Conservation (phyloP, 2,113 vertebrate species). For the Saccopteryx bilineata region DNA sequence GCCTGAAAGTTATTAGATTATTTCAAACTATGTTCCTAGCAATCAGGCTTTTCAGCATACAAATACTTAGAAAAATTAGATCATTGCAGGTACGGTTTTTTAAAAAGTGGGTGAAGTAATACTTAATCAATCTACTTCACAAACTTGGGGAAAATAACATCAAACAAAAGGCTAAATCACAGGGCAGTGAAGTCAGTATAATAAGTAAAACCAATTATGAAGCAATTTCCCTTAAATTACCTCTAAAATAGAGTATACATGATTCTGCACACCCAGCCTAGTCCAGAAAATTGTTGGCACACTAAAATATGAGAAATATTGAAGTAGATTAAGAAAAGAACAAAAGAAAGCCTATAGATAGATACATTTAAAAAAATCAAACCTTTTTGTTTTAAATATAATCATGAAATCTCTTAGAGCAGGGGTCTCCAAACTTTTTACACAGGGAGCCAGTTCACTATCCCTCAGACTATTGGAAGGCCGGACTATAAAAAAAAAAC, state of each 20-base stretch:
- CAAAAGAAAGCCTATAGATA: background rate
- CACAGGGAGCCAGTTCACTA: no score
- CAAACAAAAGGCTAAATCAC: background rate
- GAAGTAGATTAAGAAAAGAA: background rate
- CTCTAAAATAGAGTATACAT: background rate
- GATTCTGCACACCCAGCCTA: background rate
- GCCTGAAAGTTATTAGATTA: constrained; percentile 54
- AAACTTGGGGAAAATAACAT: constrained; percentile 47
- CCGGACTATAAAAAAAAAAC: no score
- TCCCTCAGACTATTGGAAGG: no score
- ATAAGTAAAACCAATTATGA: constrained; percentile 23
- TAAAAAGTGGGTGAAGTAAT: background rate
- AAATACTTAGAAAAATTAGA: constrained; percentile 59
- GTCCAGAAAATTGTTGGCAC: background rate
- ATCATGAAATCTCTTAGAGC: background rate
- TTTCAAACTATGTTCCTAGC: constrained; percentile 52
- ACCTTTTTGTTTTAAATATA: background rate
- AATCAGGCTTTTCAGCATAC: constrained; percentile 44
- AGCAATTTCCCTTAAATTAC: constrained; percentile 48
- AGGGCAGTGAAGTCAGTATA: background rate
- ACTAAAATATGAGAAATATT: constrained; percentile 22
- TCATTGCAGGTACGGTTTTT: constrained; percentile 47
- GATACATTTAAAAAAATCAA: background rate
- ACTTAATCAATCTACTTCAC: constrained; percentile 9
- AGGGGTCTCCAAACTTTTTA: no score